Conservation (phyloP, 1,140 invertebrate species). For the Oppia nitens region DNA sequence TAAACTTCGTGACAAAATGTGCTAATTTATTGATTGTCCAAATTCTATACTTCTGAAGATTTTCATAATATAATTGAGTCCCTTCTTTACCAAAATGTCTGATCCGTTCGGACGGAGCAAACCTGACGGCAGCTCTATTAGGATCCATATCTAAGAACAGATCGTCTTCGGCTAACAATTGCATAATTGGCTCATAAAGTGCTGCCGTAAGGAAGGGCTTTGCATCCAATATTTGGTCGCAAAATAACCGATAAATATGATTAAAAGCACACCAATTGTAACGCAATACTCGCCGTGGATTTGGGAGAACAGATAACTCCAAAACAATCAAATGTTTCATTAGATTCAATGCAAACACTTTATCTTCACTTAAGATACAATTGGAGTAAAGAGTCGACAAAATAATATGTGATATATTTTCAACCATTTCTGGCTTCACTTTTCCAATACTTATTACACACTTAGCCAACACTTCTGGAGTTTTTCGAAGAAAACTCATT, state of each 20-base stretch:
- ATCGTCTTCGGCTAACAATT: constrained; percentile 80
- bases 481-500: constrained; percentile 52
- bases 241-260: constrained; percentile 69
- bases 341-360: constrained; percentile 53
- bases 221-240: constrained; percentile 73
- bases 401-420: constrained; percentile 41
- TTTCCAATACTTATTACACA: constrained; percentile 59
- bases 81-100: constrained; percentile 62
- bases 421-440: constrained; percentile 29
- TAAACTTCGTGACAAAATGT: constrained; percentile 59
- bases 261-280: constrained; percentile 74
- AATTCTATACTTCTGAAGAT: constrained; percentile 52
- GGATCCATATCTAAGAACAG: constrained; percentile 82
- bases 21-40: constrained; percentile 65
- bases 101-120: constrained; percentile 45
- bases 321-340: constrained; percentile 63
- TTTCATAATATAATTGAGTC: constrained; percentile 44
- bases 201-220: constrained; percentile 83
- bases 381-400: constrained; percentile 66
- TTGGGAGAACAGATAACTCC: constrained; percentile 58
- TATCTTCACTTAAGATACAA: constrained; percentile 61
- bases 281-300: constrained; percentile 62
- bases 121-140: constrained; percentile 58
- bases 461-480: constrained; percentile 57
- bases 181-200: constrained; percentile 74